Conservation (phyloP, 2,113 vertebrate species). For the Amphiprion ocellaris region DNA sequence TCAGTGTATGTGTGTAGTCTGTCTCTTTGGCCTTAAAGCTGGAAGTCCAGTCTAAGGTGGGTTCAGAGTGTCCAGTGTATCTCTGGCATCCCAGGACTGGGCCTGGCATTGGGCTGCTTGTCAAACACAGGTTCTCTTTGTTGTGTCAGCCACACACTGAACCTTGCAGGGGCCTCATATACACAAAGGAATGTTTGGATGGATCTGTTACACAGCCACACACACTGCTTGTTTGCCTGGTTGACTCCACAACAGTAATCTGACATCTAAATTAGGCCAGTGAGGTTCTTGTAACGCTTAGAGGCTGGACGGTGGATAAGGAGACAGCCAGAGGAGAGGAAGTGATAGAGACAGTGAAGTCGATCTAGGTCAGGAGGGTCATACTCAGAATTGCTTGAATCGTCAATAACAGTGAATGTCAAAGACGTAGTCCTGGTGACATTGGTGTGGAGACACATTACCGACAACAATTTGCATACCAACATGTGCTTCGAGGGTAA, state of each 20-base stretch:
- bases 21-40: slow-evolving; percentile 4
- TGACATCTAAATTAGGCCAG: slow-evolving; percentile 72
- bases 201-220: slow-evolving; percentile 75
- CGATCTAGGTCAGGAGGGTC: slow-evolving; percentile 32
- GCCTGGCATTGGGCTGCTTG: slow-evolving; percentile 57
- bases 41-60: slow-evolving; percentile 45
- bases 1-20: background rate
- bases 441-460: slow-evolving; percentile 17
- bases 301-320: slow-evolving; percentile 30
- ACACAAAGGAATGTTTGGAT: slow-evolving; percentile 81
- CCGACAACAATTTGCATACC: slow-evolving; percentile 26
- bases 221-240: slow-evolving; percentile 75
- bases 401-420: slow-evolving; percentile 40
- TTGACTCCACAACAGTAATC: slow-evolving; percentile 75
- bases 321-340: slow-evolving; percentile 47
- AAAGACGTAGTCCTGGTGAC: slow-evolving; percentile 1
- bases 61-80: slow-evolving; percentile 44
- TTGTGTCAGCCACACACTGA: slow-evolving; percentile 75
- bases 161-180: slow-evolving; percentile 76
- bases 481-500: slow-evolving; percentile 9
- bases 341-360: slow-evolving; percentile 39
- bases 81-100: slow-evolving; percentile 50
- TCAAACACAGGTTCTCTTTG: slow-evolving; percentile 82
- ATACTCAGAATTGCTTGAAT: slow-evolving; percentile 34
- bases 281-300: slow-evolving; percentile 42